Evolutionary conservation across 37 sponge, comb jelly and placozoan species (phyloP).

Genomic region (Cliona cf. orientalis): DNA sequence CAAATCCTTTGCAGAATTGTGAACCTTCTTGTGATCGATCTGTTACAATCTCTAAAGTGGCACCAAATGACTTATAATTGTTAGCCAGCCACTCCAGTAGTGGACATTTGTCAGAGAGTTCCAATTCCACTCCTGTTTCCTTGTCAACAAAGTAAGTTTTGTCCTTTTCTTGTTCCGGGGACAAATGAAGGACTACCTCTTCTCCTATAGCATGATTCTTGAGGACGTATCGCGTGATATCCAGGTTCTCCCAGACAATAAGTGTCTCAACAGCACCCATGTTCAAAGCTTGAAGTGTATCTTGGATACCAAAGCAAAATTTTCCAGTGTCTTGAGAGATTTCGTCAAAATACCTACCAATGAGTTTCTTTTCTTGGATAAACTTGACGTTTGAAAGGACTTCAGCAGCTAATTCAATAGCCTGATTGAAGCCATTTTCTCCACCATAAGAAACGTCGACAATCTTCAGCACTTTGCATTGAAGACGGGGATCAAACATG

Average conservation of each 20-base stretch:
- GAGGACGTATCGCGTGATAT: constrained; percentile 80
- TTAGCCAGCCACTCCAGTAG: constrained; percentile 98
- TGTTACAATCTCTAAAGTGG: constrained; percentile 96
- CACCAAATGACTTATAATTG: constrained; percentile 96
- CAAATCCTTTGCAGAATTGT: constrained; percentile 99
- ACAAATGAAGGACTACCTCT: constrained; percentile 82
- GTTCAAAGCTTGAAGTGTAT: constrained; percentile 92
- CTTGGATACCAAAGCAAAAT: constrained; percentile 95
- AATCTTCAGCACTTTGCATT: constrained; percentile 88
- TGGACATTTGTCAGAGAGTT: constrained; percentile 87
- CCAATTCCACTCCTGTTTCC: constrained; percentile 93
- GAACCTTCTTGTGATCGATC: constrained; percentile 99
- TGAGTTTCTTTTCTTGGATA: constrained; percentile 99
- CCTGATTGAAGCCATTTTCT: constrained; percentile 99
- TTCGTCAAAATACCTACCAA: constrained; percentile 97
- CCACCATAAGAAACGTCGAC: constrained; percentile 99
- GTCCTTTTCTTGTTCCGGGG: constrained; percentile 96
- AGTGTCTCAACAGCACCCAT: constrained; percentile 98
- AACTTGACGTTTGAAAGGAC: constrained; percentile 98
- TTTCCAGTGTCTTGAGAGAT: constrained; percentile 99
- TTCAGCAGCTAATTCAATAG: constrained; percentile 95
- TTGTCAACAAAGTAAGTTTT: constrained; percentile 91
- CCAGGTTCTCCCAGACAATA: constrained; percentile 98
- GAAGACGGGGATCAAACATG: constrained; percentile 97
- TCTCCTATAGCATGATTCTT: constrained; percentile 91